Base-by-base conservation (phyloP, 1,140 invertebrate species). In the Philaenus spumarius region DNA sequence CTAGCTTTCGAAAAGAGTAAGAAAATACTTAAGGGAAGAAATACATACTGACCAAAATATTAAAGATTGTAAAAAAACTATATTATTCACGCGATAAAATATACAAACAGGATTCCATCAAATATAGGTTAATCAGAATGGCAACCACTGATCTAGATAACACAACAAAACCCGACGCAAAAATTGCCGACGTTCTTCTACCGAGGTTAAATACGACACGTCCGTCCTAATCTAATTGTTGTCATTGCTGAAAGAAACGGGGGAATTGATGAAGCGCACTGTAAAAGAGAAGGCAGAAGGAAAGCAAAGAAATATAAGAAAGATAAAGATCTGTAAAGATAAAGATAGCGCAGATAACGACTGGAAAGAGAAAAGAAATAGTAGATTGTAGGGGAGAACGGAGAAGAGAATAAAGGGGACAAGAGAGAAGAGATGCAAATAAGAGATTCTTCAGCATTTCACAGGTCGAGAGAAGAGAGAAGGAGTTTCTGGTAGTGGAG, bases 391-490 rank as follows among this genome's bases (percentile, higher is more conserved):
- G 40, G 23, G 12, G 40, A 43, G 39, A 11, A 23, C 43, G 35
- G 24, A 34, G 40, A 19, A 55, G 53, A 24, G 24, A 2, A 14
- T 2, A 24, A 17, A 34, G 7, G 15, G 15, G n/a, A 5, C 11
- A 43, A 1, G 43, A 39, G 40, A 20, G 40, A 19, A 55, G 34
- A 45, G 53, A 55, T 43, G 23, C 17, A 53, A 53, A 53, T 53
- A 53, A 26, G 50, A 53, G 50, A 53, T 53, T 53, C 50, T 53
- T 53, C 50, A 53, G 30, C 50, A 53, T 53, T 53, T 53, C 50
- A 53, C 50, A 53, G 52, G 55, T 35, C 23, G 50, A 61, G 46
- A 50, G 46, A 58, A 61, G 54, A 58, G 42, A 48, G 42, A 40
- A 45, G 35, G 53, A 60, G 40, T 19, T 35, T 51, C 17, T 17